Base-by-base conservation (phyloP, 2,888 invertebrate species). In the Diloba caeruleocephala region DNA sequence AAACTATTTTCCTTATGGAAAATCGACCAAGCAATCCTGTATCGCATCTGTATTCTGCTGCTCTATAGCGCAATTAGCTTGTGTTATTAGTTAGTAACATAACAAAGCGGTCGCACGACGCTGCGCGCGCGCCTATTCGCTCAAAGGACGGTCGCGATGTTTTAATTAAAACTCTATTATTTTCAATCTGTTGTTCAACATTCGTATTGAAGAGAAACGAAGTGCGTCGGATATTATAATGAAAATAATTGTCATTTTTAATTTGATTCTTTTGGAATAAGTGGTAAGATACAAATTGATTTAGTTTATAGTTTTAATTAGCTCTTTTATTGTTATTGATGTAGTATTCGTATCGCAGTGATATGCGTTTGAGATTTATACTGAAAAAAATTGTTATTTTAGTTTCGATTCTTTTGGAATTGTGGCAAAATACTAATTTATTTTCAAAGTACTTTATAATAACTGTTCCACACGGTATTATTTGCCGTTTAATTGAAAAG, bases 121-220 rank as follows among this genome's bases (percentile, higher is more conserved):
- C 71, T 67, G 61, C 64, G 39, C 54, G 66, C 58, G 62, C 36
- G 29, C 31, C 34, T 44, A 29, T 14, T 15, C 36, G 52, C 54
- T 37, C 60, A 53, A 62, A 57, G 38, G 39, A 38, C 55, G 34
- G 46, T 42, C 42, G 39, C 42, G 29, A 37, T 29, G 25, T 29
- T 46, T 60, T 32, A 60, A 59, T 56, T 55, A 51, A 52, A 37
- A 37, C 10, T 21, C 31, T 42, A 51, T 53, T 41, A 37, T 25
- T 45, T 53, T 32, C 15, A 45, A 32, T 49, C 13, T 9, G 10
- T 32, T 21, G 12, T 43, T 51, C 17, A 7, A 39, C 44, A 45
- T 57, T 39, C 34, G 29, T 49, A 42, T 63, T 54, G 6, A 48
- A 31, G 56, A 60, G 56, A 42, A 63, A 28, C 39, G 31, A 21